A percentile compares a stretch with the other conserved stretches of the same genome.
Evolutionary conservation across 2,888 invertebrate genomes (phyloP).

Genomic region (Drosophila cracens): DNA sequence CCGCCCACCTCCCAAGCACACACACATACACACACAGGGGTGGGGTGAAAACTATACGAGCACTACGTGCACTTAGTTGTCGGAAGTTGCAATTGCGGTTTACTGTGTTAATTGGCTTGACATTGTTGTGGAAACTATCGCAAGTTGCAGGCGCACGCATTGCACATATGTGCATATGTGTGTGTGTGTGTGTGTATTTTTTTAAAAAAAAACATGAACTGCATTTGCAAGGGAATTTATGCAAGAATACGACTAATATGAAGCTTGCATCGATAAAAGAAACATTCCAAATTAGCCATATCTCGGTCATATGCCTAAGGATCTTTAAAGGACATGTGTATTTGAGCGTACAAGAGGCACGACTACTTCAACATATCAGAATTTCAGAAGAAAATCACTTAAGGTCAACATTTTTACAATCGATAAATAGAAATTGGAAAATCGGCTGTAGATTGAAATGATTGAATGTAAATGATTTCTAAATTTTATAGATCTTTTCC

Average conservation of each 20-base stretch:
- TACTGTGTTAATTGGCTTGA: slow-evolving; percentile 75
- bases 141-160: slow-evolving; percentile 38
- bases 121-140: slow-evolving; percentile 68
- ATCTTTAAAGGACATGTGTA: not conserved
- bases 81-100: slow-evolving; percentile 77
- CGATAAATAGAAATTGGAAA: not conserved
- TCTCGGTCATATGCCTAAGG: not conserved
- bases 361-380: not conserved
- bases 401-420: not conserved
- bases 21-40: not conserved
- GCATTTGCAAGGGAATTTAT: not conserved
- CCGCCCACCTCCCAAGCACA: slow-evolving; percentile 19
- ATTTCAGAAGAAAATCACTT: not conserved
- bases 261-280: not conserved
- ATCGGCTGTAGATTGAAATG: not conserved
- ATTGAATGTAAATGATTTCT: not conserved
- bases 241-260: not conserved
- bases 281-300: not conserved
- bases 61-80: slow-evolving; percentile 71
- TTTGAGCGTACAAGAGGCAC: no score
- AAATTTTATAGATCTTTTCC: not conserved
- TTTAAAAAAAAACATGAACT: not conserved
- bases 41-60: slow-evolving; percentile 44
- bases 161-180: not conserved
- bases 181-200: not conserved